Percentiles rank a stretch among this genome's conserved stretches.
These are phyloP conservation scores for Artemia sinica DNA, from an alignment of 2,888 invertebrate genomes.

Conservation along the genomic window DNA sequence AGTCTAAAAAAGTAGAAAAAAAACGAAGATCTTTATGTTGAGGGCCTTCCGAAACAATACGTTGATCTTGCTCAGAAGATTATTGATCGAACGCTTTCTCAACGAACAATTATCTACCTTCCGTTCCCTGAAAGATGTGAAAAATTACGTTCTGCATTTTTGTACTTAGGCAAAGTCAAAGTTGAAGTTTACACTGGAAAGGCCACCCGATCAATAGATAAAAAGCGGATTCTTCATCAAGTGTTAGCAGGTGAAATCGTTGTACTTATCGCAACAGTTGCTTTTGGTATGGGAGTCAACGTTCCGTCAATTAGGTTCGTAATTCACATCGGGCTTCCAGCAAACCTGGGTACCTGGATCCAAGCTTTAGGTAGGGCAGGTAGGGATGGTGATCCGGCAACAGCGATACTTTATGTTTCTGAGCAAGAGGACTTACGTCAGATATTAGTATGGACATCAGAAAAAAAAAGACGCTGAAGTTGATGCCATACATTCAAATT, in stretches of 20 bases:
- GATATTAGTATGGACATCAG: not conserved
- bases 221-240: not conserved
- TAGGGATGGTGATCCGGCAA: constrained; percentile 5
- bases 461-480: not conserved
- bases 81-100: too few species aligned
- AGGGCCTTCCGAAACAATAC: too few species aligned
- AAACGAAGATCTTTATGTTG: too few species aligned
- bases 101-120: too few species aligned
- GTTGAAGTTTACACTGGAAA: constrained; percentile 9
- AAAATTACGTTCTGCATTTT: too few species aligned
- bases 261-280: constrained; percentile 16
- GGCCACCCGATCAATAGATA: not conserved
- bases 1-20: too few species aligned
- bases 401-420: not conserved
- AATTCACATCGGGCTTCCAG: constrained; percentile 15
- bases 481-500: not conserved
- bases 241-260: constrained; percentile 1
- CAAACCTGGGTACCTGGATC: constrained; percentile 12
- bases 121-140: too few species aligned
- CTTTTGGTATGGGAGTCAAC: constrained; percentile 18
- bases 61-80: too few species aligned
- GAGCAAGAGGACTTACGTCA: not conserved
- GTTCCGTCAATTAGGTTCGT: constrained; percentile 17
- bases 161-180: too few species aligned
- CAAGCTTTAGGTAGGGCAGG: constrained; percentile 17